Evolutionary conservation across 2,888 invertebrate species (phyloP).

Genomic region (Drosophila robusta): DNA sequence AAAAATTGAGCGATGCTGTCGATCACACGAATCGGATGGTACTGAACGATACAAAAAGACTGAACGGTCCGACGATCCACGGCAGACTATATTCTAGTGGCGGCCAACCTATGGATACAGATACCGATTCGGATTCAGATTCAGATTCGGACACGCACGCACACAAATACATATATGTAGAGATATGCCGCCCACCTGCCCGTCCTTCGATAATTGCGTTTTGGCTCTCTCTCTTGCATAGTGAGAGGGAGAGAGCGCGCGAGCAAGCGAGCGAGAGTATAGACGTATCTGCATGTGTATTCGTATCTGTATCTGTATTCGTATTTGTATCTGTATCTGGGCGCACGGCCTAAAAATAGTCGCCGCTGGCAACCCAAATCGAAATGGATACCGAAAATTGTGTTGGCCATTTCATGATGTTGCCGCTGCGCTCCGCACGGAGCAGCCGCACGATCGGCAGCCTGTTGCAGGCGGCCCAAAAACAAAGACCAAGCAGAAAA

Average conservation of each 20-base stretch:
- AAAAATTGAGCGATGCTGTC: slow-evolving; percentile 83
- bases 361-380: slow-evolving; percentile 72
- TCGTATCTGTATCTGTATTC: slow-evolving; percentile 7
- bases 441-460: slow-evolving; percentile 26
- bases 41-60: slow-evolving; percentile 85
- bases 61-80: slow-evolving; percentile 86
- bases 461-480: slow-evolving; percentile 47
- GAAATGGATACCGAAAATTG: slow-evolving; percentile 84
- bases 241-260: slow-evolving; percentile 20
- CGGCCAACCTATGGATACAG: slow-evolving; percentile 80
- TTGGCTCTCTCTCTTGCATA: slow-evolving; percentile 19
- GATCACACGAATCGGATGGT: slow-evolving; percentile 84
- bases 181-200: slow-evolving; percentile 67
- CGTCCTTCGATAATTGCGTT: slow-evolving; percentile 56
- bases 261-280: neutral
- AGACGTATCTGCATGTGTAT: neutral
- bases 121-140: slow-evolving; percentile 60
- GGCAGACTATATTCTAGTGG: slow-evolving; percentile 85
- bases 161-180: slow-evolving; percentile 7
- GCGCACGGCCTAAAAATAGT: slow-evolving; percentile 84
- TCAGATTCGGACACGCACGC: slow-evolving; percentile 48
- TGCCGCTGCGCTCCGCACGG: slow-evolving; percentile 29
- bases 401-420: slow-evolving; percentile 35
- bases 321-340: slow-evolving; percentile 79
- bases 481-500: neutral